Conservation (phyloP, 1,140 invertebrate genomes). For the Notospermus geniculatus region DNA sequence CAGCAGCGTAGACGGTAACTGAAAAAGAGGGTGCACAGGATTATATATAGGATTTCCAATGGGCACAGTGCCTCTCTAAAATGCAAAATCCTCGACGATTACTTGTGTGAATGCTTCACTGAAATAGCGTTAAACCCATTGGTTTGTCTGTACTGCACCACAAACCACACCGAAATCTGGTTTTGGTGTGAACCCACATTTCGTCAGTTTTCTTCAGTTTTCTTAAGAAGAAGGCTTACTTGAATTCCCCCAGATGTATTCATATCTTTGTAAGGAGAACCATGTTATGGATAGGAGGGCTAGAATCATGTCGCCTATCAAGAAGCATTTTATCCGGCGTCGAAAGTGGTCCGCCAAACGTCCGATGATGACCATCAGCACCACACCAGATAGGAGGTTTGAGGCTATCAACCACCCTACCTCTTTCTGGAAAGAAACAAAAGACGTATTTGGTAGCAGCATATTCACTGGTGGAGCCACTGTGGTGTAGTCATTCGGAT, state of each 20-base stretch:
- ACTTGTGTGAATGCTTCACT: no score
- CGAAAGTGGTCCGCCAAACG: not conserved
- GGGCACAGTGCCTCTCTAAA: no score
- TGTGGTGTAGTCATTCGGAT: no score
- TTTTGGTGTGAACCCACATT: no score
- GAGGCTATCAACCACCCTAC: not conserved
- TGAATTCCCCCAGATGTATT: not conserved
- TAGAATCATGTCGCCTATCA: not conserved
- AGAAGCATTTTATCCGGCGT: not conserved
- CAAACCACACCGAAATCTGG: no score
- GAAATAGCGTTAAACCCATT: no score
- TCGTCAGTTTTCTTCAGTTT: no score
- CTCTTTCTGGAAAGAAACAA: conserved; percentile 1
- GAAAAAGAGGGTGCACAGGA: not conserved
- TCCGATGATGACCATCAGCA: not conserved
- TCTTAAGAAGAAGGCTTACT: not conserved
- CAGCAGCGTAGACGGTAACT: not conserved
- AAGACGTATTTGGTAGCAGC: no score
- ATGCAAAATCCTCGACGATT: no score
- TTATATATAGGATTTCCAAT: not conserved
- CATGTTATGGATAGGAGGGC: not conserved
- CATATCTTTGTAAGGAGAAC: conserved; percentile 2
- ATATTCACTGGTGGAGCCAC: no score
- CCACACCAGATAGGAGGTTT: not conserved
- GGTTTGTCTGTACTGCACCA: no score